These are phyloP conservation scores for Talpa occidentalis DNA, from an alignment of 2,113 vertebrate species.

Conservation along the genomic window DNA sequence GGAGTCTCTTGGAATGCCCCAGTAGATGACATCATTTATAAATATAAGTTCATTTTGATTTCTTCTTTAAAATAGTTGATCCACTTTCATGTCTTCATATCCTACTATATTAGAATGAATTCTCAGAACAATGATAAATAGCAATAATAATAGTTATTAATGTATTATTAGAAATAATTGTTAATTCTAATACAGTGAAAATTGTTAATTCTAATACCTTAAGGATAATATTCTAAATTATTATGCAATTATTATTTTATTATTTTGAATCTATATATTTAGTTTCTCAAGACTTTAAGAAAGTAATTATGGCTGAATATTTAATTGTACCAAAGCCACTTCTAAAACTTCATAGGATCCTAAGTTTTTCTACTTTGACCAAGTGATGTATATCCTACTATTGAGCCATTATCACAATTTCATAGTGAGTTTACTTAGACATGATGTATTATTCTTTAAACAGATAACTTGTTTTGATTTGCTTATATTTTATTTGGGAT, in stretches of 20 bases:
- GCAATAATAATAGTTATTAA: neutral
- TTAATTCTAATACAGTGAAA: neutral
- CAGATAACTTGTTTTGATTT: neutral
- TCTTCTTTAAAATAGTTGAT: neutral
- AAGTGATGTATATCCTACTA: neutral
- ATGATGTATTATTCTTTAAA: neutral
- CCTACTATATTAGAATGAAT: neutral
- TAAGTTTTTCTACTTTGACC: neutral
- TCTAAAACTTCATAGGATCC: neutral
- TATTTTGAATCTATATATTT: neutral
- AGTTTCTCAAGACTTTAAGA: neutral
- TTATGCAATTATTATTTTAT: neutral
- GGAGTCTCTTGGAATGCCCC: neutral
- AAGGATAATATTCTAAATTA: neutral
- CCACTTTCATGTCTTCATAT: neutral
- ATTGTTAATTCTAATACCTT: neutral
- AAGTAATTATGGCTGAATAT: neutral
- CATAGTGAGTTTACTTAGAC: neutral
- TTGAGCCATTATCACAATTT: neutral
- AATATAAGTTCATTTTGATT: neutral
- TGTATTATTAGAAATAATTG: neutral
- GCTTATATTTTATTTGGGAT: neutral
- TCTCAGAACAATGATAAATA: neutral
- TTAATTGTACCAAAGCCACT: neutral
- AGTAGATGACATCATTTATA: neutral